phyloP scores from a whole-genome alignment of 2,113 vertebrate genomes.

The Sciurus niger region DNA sequence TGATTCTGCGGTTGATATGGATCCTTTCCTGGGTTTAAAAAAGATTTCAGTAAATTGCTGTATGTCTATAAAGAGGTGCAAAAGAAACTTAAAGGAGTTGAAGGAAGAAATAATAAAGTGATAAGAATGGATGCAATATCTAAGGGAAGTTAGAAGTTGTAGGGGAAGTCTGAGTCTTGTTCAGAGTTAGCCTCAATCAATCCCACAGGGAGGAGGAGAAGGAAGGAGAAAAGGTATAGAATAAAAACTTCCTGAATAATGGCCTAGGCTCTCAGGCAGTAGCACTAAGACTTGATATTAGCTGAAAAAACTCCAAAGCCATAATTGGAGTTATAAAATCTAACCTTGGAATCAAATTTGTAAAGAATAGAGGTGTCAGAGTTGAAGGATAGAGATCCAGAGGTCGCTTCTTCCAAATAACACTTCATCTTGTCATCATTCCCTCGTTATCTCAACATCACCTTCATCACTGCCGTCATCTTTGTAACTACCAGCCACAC shows the following conservation, averaged over 20 bases:
- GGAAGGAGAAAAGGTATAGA: not conserved
- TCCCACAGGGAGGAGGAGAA: not conserved
- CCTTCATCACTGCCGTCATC: not conserved
- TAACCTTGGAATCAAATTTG: conserved; percentile 25
- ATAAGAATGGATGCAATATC: not conserved
- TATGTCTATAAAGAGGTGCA: not conserved
- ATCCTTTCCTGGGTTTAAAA: not conserved
- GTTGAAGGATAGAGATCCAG: conserved; percentile 25
- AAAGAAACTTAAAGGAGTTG: not conserved
- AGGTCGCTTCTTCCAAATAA: conserved; percentile 21
- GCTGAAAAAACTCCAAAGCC: conserved; percentile 10
- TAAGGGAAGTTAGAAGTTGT: not conserved
- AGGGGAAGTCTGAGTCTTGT: not conserved
- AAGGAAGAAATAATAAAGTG: not conserved
- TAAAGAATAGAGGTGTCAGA: not conserved
- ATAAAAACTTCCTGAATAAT: not conserved
- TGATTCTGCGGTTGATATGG: not conserved
- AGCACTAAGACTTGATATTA: not conserved
- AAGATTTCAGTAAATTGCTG: not conserved
- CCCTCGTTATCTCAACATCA: not conserved
- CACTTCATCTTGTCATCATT: not conserved
- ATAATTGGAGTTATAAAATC: conserved; percentile 10
- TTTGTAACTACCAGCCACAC: not conserved
- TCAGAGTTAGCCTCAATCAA: not conserved
- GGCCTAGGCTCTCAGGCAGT: not conserved